Conservation (phyloP, 2,888 invertebrate species). For the Catocala nupta region DNA sequence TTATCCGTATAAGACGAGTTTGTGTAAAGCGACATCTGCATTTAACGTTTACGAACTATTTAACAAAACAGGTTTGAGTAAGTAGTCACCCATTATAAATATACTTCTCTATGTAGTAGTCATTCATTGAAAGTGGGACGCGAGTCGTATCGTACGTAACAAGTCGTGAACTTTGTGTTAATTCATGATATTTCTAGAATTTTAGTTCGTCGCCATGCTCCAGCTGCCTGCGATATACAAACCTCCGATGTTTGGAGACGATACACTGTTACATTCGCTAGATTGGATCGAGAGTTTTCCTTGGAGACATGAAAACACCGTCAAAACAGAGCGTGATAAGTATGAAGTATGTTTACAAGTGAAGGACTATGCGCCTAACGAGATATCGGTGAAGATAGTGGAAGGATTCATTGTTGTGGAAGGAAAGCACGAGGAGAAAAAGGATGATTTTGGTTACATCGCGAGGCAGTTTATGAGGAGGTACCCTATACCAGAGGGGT, state of each 20-base stretch:
- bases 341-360: conserved; percentile 69
- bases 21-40: conserved; percentile 50
- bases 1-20: not conserved
- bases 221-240: conserved; percentile 44
- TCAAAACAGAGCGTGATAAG: conserved; percentile 61
- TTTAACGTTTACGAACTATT: conserved; percentile 31
- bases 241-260: conserved; percentile 69
- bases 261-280: conserved; percentile 70
- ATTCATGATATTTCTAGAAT: conserved; percentile 43
- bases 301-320: conserved; percentile 67
- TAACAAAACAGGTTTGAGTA: conserved; percentile 26
- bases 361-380: conserved; percentile 69
- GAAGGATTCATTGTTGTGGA: conserved; percentile 69
- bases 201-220: conserved; percentile 36
- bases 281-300: conserved; percentile 77
- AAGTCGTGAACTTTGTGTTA: conserved; percentile 33
- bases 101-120: conserved; percentile 1
- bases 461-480: conserved; percentile 70
- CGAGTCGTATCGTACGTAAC: conserved; percentile 16
- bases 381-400: conserved; percentile 65
- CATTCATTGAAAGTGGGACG: conserved; percentile 19
- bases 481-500: conserved; percentile 67
- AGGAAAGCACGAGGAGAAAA: conserved; percentile 73
- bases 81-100: no score
- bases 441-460: conserved; percentile 70